Percentiles rank a stretch among this genome's conserved stretches.
These are phyloP conservation scores for Meiosimyza decipiens DNA, from an alignment of 2,888 invertebrate species.

Conservation along the genomic window DNA sequence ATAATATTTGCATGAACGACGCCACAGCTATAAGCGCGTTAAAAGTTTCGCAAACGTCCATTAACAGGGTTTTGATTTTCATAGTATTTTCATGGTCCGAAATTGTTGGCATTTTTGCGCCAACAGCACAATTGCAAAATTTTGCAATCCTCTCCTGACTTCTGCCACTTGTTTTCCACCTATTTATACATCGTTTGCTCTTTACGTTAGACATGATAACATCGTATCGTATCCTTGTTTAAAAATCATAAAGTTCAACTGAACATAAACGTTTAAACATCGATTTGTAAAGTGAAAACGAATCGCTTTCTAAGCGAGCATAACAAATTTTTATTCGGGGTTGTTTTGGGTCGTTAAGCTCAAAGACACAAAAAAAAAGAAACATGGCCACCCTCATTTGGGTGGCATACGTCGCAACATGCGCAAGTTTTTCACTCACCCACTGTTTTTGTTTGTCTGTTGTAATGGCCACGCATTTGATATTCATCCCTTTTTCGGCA, in stretches of 20 bases:
- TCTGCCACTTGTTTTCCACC: neutral
- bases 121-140: neutral
- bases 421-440: neutral
- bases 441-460: neutral
- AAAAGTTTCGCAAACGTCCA: neutral
- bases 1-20: too few species aligned
- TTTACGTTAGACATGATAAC: too few species aligned
- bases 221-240: slow-evolving; percentile 27
- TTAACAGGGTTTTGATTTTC: slow-evolving; percentile 36
- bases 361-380: neutral
- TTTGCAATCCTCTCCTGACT: neutral
- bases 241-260: slow-evolving; percentile 50
- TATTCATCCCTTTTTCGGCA: slow-evolving; percentile 28
- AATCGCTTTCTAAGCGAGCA: slow-evolving; percentile 60
- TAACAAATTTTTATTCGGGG: slow-evolving; percentile 43
- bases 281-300: slow-evolving; percentile 64
- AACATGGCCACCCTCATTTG: neutral
- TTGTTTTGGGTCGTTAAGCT: slow-evolving; percentile 27
- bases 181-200: too few species aligned
- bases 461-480: slow-evolving; percentile 21
- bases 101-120: slow-evolving; percentile 35
- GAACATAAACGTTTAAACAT: slow-evolving; percentile 56
- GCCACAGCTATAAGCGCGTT: too few species aligned
- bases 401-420: neutral
- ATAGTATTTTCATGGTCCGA: slow-evolving; percentile 18